Conservation (phyloP, 2,797 vertebrate genomes). For the Synaphobranchus kaupii region DNA sequence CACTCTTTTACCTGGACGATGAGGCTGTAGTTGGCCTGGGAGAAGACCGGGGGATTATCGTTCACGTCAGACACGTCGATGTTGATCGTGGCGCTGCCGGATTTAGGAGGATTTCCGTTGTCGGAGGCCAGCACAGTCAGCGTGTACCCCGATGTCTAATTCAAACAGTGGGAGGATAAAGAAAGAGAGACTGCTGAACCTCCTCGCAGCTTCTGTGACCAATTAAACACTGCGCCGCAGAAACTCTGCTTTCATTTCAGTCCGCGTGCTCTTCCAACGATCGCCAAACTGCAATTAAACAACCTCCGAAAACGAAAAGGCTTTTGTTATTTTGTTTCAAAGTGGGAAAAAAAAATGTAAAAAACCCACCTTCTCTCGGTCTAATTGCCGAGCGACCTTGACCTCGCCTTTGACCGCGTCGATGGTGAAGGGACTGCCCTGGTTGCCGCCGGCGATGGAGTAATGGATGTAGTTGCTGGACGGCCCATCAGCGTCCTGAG, state of each 20-base stretch:
- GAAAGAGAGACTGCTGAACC: neutral
- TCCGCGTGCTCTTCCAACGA: neutral
- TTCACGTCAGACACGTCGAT: slow-evolving; percentile 97
- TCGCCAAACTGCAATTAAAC: neutral
- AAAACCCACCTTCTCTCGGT: slow-evolving; percentile 86
- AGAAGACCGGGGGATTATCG: slow-evolving; percentile 93
- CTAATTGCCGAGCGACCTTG: slow-evolving; percentile 88
- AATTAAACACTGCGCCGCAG: neutral
- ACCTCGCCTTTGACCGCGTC: slow-evolving; percentile 87
- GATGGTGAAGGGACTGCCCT: slow-evolving; percentile 89
- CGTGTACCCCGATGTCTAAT: slow-evolving; percentile 94
- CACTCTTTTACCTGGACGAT: slow-evolving; percentile 86
- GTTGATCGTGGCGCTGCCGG: slow-evolving; percentile 85
- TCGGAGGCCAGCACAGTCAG: slow-evolving; percentile 87
- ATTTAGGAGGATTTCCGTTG: slow-evolving; percentile 80
- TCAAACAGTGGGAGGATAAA: slow-evolving; percentile 35
- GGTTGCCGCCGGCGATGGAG: slow-evolving; percentile 88
- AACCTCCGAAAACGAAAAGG: neutral
- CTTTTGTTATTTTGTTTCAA: neutral
- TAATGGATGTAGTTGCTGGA: slow-evolving; percentile 84
- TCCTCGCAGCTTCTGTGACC: neutral
- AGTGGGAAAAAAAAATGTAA: neutral
- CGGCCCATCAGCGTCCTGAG: slow-evolving; percentile 90
- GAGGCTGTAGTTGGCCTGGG: slow-evolving; percentile 90
- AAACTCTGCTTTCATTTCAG: neutral